Base-by-base conservation (phyloP, 2,797 vertebrate genomes). In the Spinibarbus caldwelli region DNA sequence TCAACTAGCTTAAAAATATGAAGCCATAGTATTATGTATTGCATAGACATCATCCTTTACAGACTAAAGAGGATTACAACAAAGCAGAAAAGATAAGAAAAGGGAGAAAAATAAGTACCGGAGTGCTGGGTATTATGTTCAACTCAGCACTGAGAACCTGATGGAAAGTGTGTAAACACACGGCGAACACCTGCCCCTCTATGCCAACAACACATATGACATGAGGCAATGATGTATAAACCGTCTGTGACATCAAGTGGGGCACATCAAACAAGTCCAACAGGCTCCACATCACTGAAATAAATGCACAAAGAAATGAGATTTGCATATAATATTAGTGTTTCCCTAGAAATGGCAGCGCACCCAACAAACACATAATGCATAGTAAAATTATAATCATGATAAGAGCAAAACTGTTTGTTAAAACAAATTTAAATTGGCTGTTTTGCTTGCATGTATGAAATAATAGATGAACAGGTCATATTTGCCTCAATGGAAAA, bases 21-120 rank as follows among this genome's bases (percentile, higher is more conserved):
- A 85, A 72, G 83, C 76, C 68, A 64, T 31, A 11, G 34, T 21
- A 68, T 85, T 86, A 83, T 77, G 38, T 75, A 79, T 83, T 88
- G 79, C 79, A 83, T 45, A 83, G 34, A 71, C 45, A 26, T 68
- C 67, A 68, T 29, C 36, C 52, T 47, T 57, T 79, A 38, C 10
- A 57, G 67, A 45, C 54, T 43, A 80, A 85, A 82, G 57, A 85
- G 26, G 12, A 86, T 84, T 85, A 82, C 70, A 80, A 64, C 68
- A 59, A 67, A 83, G 66, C 36, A 72, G 31, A 72, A 49, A 15
- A 45, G 59, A 15, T 21, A 23, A 76, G 49, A 38, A 86, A 75
- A 71, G 26, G 26, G 19, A 70, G 19, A 64, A 70, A 34, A 21
- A 45, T 31, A 77, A 8, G 47, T 31, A 59, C 12, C 17, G 7